Evolutionary conservation across 1,140 invertebrate species (phyloP).

Genomic region (Euborellia annulipes): DNA sequence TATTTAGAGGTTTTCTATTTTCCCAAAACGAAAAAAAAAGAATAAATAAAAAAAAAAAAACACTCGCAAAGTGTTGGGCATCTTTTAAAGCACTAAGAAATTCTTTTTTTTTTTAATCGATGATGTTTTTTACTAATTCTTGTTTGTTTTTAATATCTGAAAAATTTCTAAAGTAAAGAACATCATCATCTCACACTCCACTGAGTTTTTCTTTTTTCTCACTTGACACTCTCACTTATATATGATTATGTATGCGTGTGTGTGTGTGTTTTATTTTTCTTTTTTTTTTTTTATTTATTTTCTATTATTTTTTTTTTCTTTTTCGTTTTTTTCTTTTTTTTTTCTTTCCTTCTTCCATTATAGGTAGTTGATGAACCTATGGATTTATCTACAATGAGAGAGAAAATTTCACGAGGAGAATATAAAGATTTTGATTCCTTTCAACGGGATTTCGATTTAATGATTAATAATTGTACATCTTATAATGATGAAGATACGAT

Average conservation of each 20-base stretch:
- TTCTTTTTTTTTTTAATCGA: too few relatives aligned
- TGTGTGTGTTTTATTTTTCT: not conserved
- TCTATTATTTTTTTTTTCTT: constrained; percentile 10
- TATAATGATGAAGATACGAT: constrained; percentile 54
- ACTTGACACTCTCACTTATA: too few relatives aligned
- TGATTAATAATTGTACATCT: constrained; percentile 85
- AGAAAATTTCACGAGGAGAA: constrained; percentile 35
- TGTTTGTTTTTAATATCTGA: too few relatives aligned
- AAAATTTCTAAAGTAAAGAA: constrained; percentile 42
- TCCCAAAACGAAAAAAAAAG: constrained; percentile 48
- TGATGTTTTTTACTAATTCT: too few relatives aligned
- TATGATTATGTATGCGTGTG: too few relatives aligned
- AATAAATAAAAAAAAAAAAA: too few relatives aligned
- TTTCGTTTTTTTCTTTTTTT: constrained; percentile 28
- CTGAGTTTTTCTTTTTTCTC: constrained; percentile 17
- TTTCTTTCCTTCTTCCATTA: constrained; percentile 78
- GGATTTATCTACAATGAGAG: constrained; percentile 86
- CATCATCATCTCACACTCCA: too few relatives aligned
- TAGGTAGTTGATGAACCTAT: constrained; percentile 87
- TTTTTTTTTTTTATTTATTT: constrained; percentile 1
- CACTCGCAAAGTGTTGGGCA: constrained; percentile 6
- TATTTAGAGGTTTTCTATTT: constrained; percentile 37
- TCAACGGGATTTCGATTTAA: constrained; percentile 79
- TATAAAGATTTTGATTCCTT: constrained; percentile 68
- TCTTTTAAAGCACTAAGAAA: constrained; percentile 14